A percentile compares a stretch with the other conserved stretches of the same genome.
These are phyloP conservation scores for Equus quagga DNA, from an alignment of 2,113 vertebrate genomes.

Conservation along the genomic window DNA sequence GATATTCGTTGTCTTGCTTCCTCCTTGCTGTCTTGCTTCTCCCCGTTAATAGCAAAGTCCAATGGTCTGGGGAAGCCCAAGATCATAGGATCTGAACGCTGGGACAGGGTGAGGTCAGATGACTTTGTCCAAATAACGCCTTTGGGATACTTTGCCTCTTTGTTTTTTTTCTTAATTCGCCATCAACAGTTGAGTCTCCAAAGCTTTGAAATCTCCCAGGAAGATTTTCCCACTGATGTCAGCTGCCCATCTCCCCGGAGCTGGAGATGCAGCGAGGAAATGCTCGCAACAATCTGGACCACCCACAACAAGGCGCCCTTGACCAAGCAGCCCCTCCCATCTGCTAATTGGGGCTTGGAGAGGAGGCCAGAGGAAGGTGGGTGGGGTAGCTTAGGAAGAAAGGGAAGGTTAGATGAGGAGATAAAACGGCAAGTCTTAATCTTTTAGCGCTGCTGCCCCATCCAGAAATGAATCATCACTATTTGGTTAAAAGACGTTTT, in stretches of 20 bases:
- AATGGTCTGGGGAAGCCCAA: rapidly evolving
- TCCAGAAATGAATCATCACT: neutral
- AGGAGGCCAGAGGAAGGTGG: neutral
- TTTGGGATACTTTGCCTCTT: neutral
- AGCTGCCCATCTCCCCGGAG: neutral
- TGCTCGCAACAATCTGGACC: neutral
- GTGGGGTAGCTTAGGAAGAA: neutral
- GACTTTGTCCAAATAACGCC: neutral
- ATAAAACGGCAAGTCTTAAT: neutral
- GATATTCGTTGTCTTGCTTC: rapidly evolving
- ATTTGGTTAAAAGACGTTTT: neutral
- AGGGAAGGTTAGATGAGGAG: neutral
- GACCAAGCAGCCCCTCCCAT: neutral
- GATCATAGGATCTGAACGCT: neutral
- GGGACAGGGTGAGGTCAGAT: neutral
- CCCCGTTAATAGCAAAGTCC: rapidly evolving
- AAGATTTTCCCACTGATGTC: neutral
- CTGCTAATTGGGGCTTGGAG: neutral
- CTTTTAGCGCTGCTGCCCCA: neutral
- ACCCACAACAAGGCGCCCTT: neutral
- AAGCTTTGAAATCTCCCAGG: neutral
- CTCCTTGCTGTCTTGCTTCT: rapidly evolving
- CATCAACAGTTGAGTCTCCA: neutral
- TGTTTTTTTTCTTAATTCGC: neutral
- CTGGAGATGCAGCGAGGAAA: neutral